These are phyloP conservation scores for Branchellion lobata DNA, from an alignment of 2,888 invertebrate genomes.

Conservation along the genomic window DNA sequence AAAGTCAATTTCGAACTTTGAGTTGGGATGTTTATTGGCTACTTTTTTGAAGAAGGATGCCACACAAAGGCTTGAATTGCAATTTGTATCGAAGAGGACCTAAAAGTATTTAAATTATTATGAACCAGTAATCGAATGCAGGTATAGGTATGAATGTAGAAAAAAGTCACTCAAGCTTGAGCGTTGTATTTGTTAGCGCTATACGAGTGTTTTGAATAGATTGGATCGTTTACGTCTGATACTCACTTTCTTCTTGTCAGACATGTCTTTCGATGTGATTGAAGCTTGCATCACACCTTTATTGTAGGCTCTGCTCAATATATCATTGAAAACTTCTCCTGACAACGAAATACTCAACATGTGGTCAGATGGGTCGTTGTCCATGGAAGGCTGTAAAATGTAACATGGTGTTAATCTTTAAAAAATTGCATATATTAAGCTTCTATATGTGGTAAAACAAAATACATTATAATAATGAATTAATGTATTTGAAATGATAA, in stretches of 20 bases:
- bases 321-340: neutral
- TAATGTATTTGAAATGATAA: too few species aligned
- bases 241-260: neutral
- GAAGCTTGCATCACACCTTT: neutral
- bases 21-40: neutral
- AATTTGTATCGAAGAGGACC: conserved; percentile 25
- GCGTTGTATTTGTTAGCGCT: too few species aligned
- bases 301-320: neutral
- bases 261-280: neutral
- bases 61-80: neutral
- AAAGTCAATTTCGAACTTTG: conserved; percentile 14
- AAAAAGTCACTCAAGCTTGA: neutral
- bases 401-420: neutral
- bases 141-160: neutral
- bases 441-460: too few species aligned
- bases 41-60: conserved; percentile 13
- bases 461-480: too few species aligned
- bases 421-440: too few species aligned
- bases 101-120: too few species aligned
- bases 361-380: neutral
- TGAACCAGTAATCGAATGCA: too few species aligned
- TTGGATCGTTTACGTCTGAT: too few species aligned
- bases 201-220: too few species aligned
- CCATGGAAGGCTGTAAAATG: conserved; percentile 11
- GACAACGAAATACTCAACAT: conserved; percentile 6